phyloP scores from a whole-genome alignment of 2,797 vertebrate species.

The Hipposideros larvatus region DNA sequence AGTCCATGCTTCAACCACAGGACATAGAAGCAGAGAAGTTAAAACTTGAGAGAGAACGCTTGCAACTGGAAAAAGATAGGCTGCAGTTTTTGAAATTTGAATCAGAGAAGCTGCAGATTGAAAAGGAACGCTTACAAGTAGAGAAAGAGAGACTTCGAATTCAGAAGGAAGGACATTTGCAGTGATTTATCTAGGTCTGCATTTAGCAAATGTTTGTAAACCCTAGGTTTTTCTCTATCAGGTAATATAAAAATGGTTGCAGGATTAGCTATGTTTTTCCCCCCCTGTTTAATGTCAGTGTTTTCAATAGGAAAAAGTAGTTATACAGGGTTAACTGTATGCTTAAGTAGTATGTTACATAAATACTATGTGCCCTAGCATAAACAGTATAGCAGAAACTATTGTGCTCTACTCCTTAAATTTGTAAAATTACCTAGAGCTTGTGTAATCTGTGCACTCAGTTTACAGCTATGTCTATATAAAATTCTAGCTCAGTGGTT shows the following conservation, averaged over 20 bases:
- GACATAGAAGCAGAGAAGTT: slow-evolving; percentile 94
- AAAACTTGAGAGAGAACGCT: slow-evolving; percentile 94
- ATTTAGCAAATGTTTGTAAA: slow-evolving; percentile 76
- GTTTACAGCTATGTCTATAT: slow-evolving; percentile 56
- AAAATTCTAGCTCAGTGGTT: slow-evolving; percentile 54
- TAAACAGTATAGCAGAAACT: slow-evolving; percentile 80
- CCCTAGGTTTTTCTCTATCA: slow-evolving; percentile 80
- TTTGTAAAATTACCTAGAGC: slow-evolving; percentile 66
- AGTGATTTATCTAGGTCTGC: slow-evolving; percentile 80
- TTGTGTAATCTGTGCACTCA: slow-evolving; percentile 78
- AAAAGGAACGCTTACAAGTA: slow-evolving; percentile 95
- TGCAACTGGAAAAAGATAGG: slow-evolving; percentile 95
- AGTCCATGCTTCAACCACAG: slow-evolving; percentile 89
- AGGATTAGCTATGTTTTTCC: slow-evolving; percentile 70
- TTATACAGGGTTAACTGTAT: slow-evolving; percentile 82
- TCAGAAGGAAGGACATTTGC: slow-evolving; percentile 92
- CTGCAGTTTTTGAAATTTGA: slow-evolving; percentile 96
- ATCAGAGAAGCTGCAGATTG: slow-evolving; percentile 94
- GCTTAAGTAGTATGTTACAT: slow-evolving; percentile 81
- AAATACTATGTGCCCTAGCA: slow-evolving; percentile 76
- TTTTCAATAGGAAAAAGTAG: slow-evolving; percentile 62
- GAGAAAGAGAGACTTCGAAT: slow-evolving; percentile 95
- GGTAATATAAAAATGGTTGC: slow-evolving; percentile 76
- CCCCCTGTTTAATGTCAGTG: slow-evolving; percentile 77
- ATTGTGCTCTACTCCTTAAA: slow-evolving; percentile 80